Percentiles rank a stretch among this genome's conserved stretches.
phyloP scores from a whole-genome alignment of 2,888 invertebrate genomes.

The Tachina lurida region DNA sequence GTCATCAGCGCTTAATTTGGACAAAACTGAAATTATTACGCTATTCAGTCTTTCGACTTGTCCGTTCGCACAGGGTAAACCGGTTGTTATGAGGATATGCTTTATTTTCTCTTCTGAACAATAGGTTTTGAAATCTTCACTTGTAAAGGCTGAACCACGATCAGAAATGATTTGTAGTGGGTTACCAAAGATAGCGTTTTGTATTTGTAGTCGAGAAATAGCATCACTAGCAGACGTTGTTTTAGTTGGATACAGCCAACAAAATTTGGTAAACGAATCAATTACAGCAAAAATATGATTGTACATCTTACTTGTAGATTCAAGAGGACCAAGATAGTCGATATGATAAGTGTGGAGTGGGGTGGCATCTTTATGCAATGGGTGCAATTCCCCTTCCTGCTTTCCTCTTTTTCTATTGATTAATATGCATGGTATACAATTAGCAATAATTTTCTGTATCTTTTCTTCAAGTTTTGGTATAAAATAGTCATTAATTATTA shows the following conservation, averaged over 20 bases:
- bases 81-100: constrained; percentile 60
- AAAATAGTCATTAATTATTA: no score
- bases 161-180: constrained; percentile 78
- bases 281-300: constrained; percentile 60
- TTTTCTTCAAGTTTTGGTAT: no score
- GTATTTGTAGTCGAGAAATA: constrained; percentile 7
- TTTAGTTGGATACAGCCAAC: constrained; percentile 49
- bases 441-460: no score
- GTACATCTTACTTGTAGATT: constrained; percentile 71
- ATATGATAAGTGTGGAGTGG: no score
- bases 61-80: constrained; percentile 61
- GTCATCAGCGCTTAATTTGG: constrained; percentile 57
- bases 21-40: constrained; percentile 44
- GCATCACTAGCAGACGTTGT: constrained; percentile 21
- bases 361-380: no score
- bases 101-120: constrained; percentile 75
- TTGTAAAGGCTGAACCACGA: constrained; percentile 76
- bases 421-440: no score
- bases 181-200: constrained; percentile 79
- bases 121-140: constrained; percentile 76
- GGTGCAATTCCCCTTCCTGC: no score
- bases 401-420: no score
- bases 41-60: constrained; percentile 63
- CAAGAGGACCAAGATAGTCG: no score
- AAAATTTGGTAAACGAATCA: constrained; percentile 62